Percentiles rank a stretch among this genome's conserved stretches.
phyloP scores from a whole-genome alignment of 2,113 vertebrate genomes.

The cat (Felis catus) region F.catus_Fca126_mat1.0 CM031414.1:100805501-100806000 shows the following conservation, averaged over 20 bases:
- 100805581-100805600: neutral
- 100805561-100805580: neutral
- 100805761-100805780: too few species aligned
- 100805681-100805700: too few species aligned
- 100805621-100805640: too few species aligned
- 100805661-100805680: too few species aligned
- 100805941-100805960: neutral
- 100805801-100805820: too few species aligned
- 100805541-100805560: neutral
- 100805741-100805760: too few species aligned
- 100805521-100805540: neutral
- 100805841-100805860: neutral
- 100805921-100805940: neutral
- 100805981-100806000: neutral
- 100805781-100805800: too few species aligned
- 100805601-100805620: too few species aligned
- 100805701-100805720: too few species aligned
- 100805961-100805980: neutral
- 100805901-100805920: neutral
- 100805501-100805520: neutral
- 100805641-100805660: too few species aligned
- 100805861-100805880: neutral
- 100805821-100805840: neutral
- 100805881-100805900: neutral
- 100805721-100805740: too few species aligned